phyloP scores from a whole-genome alignment of 2,797 vertebrate genomes.

The Enteromius mattozi region DNA sequence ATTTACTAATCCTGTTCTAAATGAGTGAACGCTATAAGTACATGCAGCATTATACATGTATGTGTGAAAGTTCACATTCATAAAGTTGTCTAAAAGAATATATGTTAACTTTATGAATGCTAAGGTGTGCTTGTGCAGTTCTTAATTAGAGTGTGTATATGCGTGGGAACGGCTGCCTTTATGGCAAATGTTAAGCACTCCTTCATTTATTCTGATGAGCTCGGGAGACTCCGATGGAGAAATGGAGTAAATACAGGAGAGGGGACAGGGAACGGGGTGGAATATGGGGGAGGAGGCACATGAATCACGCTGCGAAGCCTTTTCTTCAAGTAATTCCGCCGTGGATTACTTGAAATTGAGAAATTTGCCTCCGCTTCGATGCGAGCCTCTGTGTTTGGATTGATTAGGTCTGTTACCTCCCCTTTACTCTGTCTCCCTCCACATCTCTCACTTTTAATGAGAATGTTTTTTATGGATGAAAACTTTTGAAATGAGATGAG shows the following conservation, averaged over 20 bases:
- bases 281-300: conserved; percentile 44
- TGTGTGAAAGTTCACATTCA: neutral
- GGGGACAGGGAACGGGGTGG: conserved; percentile 58
- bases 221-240: conserved; percentile 59
- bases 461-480: conserved; percentile 39
- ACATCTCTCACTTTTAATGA: conserved; percentile 45
- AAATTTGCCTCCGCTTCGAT: conserved; percentile 72
- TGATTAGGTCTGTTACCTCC: conserved; percentile 48
- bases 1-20: conserved; percentile 16
- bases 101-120: neutral
- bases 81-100: neutral
- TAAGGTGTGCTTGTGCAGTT: conserved; percentile 55
- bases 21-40: neutral
- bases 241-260: conserved; percentile 32
- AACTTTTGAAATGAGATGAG: conserved; percentile 45
- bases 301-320: conserved; percentile 70
- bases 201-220: conserved; percentile 81
- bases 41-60: neutral
- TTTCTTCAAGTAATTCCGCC: conserved; percentile 73
- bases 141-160: conserved; percentile 70
- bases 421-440: conserved; percentile 60
- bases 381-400: conserved; percentile 57
- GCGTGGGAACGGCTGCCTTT: conserved; percentile 59
- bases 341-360: conserved; percentile 73
- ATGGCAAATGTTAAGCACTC: conserved; percentile 75